phyloP scores from a whole-genome alignment of 2,113 vertebrate species.

The Neodon shergylaensis region DNA sequence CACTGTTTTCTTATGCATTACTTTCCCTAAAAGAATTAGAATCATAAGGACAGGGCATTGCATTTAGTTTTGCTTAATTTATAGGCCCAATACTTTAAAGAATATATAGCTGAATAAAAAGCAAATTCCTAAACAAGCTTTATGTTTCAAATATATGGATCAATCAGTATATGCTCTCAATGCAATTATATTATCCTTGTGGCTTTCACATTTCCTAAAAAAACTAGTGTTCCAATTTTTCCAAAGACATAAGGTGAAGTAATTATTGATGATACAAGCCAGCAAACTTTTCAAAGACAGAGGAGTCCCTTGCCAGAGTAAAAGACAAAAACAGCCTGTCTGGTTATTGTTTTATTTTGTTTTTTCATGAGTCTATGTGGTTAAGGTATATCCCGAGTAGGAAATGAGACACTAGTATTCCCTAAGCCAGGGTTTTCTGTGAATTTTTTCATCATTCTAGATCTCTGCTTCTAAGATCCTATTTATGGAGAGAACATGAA shows the following conservation, averaged over 20 bases:
- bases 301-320: not conserved
- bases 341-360: not conserved
- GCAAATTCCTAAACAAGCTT: not conserved
- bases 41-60: not conserved
- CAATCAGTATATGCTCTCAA: slow-evolving; percentile 19
- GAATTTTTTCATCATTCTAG: not conserved
- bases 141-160: slow-evolving; percentile 34
- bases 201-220: not conserved
- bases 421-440: not conserved
- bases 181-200: not conserved
- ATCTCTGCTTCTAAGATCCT: not conserved
- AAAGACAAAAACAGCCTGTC: not conserved
- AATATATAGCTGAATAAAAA: not conserved
- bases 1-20: not conserved
- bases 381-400: not conserved
- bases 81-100: not conserved
- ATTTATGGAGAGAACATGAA: not conserved
- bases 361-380: not conserved
- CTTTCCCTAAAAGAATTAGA: not conserved
- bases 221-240: not conserved
- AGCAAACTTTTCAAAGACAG: slow-evolving; percentile 9
- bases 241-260: not conserved
- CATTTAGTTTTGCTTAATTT: not conserved
- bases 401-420: not conserved
- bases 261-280: not conserved